phyloP scores from a whole-genome alignment of 2,113 vertebrate genomes.

The Nothocercus julius region DNA sequence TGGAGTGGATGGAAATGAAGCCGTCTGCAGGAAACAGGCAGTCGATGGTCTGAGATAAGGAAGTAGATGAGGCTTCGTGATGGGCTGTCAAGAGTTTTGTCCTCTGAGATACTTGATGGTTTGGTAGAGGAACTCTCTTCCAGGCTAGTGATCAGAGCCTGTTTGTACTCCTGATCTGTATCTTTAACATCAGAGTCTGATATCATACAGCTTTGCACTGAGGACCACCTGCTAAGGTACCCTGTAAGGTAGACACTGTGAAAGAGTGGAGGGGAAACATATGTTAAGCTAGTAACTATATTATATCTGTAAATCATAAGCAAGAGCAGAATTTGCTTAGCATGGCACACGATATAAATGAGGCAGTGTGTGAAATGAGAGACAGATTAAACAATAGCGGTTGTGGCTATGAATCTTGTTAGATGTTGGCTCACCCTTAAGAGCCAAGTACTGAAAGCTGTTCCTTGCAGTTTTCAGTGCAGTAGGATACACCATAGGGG shows the following conservation, averaged over 20 bases:
- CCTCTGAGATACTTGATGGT: neutral
- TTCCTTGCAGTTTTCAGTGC: too few species aligned
- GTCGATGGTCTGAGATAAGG: neutral
- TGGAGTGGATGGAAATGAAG: neutral
- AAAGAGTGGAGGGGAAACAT: neutral
- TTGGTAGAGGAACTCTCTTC: neutral
- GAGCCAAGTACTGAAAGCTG: too few species aligned
- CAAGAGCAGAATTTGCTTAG: too few species aligned
- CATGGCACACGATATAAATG: too few species aligned
- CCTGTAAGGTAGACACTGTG: neutral
- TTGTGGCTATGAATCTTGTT: too few species aligned
- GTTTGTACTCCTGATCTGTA: neutral
- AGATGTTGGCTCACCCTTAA: too few species aligned
- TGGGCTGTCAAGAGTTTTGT: neutral
- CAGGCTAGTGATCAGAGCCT: neutral
- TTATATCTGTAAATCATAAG: too few species aligned
- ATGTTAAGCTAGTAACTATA: too few species aligned
- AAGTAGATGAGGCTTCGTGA: neutral
- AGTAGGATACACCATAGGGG: too few species aligned
- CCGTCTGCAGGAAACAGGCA: neutral
- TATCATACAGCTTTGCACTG: neutral
- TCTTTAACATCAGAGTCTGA: neutral
- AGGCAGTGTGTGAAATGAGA: too few species aligned
- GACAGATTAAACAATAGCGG: too few species aligned
- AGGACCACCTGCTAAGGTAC: neutral